Base-by-base conservation (phyloP, 2,888 invertebrate genomes). In the Kryphioiulus occultus region DNA sequence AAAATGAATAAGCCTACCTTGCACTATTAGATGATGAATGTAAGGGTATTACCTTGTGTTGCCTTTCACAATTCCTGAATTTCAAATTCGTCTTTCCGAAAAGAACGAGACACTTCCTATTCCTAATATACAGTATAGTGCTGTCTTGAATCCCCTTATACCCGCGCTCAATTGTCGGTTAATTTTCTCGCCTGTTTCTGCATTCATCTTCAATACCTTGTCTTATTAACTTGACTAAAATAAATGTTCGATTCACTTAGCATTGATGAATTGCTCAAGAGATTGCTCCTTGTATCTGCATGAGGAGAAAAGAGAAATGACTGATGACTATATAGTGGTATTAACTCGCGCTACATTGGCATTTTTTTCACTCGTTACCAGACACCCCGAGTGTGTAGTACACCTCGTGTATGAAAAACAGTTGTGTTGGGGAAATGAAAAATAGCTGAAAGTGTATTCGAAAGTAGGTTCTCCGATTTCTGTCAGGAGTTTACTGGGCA, bases 151-250 rank as follows among this genome's bases (percentile, higher is more conserved):
- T n/a, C n/a, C 59, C n/a, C n/a, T 22, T 22, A 22, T n/a, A 59
- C 59, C 15, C 9, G 3, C 9, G 2, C 59, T 59, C 22, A 59
- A 22, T 59, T 59, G n/a, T 59, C 22, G n/a, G 59, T 59, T 59
- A 59, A 59, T 59, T 59, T n/a, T 22, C 22, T 22, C 22, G 22
- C 59, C 5, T 59, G n/a, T 59, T 59, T 59, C 22, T 22, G 22
- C 59, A 59, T 59, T 59, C 59, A 59, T 59, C 59, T 59, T 59
- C 59, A 59, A 59, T 59, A 59, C 59, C n/a, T 59, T 59, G 59
- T 59, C 59, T 22, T 59, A 59, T 59, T 17, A n/a, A 59, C 5
- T 22, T 59, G 59, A 59, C 59, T 59, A 10, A 59, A 59, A 22
- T 59, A 59, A 59, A 59, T 59, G 59, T 4, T 59, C 59, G 1